Evolutionary conservation across 2,888 invertebrate genomes (phyloP).

Genomic region (Aspidiotus destructor): DNA sequence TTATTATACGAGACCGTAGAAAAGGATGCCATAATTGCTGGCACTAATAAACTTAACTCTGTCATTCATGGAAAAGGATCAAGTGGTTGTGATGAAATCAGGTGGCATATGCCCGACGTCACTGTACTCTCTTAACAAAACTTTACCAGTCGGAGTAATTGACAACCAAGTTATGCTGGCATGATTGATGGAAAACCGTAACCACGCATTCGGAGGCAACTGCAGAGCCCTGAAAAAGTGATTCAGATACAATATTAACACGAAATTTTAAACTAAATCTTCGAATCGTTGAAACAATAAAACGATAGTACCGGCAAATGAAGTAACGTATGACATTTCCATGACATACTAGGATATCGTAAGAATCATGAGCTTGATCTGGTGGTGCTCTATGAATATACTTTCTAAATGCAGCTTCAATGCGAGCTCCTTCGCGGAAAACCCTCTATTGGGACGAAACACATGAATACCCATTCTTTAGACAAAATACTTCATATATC

Average conservation of each 20-base stretch:
- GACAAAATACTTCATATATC: neutral
- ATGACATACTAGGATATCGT: conserved; percentile 89
- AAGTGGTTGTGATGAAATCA: conserved; percentile 49
- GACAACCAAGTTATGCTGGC: conserved; percentile 87
- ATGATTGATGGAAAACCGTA: conserved; percentile 81
- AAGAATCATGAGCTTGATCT: conserved; percentile 67
- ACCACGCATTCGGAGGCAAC: conserved; percentile 94
- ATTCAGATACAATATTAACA: conserved; percentile 23
- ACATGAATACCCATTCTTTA: neutral
- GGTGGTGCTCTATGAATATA: conserved; percentile 84
- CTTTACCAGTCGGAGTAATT: conserved; percentile 76
- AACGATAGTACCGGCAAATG: conserved; percentile 64
- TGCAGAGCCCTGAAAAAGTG: conserved; percentile 68
- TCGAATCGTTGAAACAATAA: neutral
- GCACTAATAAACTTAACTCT: no score
- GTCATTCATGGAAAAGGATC: neutral
- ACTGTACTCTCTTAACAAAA: conserved; percentile 67
- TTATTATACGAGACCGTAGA: no score
- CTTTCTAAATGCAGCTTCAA: conserved; percentile 89
- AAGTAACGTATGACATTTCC: conserved; percentile 96
- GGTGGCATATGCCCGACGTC: conserved; percentile 86
- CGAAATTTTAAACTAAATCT: neutral
- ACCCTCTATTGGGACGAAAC: conserved; percentile 61
- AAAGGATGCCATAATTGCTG: no score
- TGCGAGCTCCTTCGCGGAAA: conserved; percentile 82